These are phyloP conservation scores for Agrilus planipennis DNA, from an alignment of 1,140 invertebrate species.

Conservation along the genomic window DNA sequence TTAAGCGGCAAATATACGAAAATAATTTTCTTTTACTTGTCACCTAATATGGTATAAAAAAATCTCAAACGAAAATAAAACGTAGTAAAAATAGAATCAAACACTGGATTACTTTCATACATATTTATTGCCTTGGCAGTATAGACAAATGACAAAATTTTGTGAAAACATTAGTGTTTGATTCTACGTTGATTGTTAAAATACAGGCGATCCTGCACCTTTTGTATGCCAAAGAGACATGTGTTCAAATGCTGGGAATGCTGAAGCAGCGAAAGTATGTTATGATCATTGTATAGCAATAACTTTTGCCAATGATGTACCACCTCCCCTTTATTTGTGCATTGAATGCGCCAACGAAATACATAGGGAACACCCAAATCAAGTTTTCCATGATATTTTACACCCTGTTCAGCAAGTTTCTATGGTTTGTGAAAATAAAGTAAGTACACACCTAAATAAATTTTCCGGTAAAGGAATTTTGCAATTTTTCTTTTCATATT, in stretches of 20 bases:
- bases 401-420: slow-evolving; percentile 92
- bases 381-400: slow-evolving; percentile 82
- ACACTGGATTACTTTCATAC: too few relatives aligned
- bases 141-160: too few relatives aligned
- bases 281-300: slow-evolving; percentile 79
- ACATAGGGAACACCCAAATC: slow-evolving; percentile 66
- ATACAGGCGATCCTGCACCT: slow-evolving; percentile 45
- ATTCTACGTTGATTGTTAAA: neutral
- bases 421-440: slow-evolving; percentile 94
- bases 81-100: too few relatives aligned
- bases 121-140: too few relatives aligned
- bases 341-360: slow-evolving; percentile 93
- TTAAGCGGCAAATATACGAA: too few relatives aligned
- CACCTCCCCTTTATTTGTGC: slow-evolving; percentile 91
- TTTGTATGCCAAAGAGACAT: slow-evolving; percentile 77
- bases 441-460: slow-evolving; percentile 30
- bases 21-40: too few relatives aligned
- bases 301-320: slow-evolving; percentile 68
- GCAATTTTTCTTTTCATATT: too few relatives aligned
- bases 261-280: slow-evolving; percentile 85
- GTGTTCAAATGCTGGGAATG: slow-evolving; percentile 69
- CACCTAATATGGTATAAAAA: too few relatives aligned
- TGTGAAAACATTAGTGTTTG: neutral
- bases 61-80: too few relatives aligned
- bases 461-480: neutral